Conservation (phyloP, 1,140 invertebrate species). For the Phocides pigmalion region DNA sequence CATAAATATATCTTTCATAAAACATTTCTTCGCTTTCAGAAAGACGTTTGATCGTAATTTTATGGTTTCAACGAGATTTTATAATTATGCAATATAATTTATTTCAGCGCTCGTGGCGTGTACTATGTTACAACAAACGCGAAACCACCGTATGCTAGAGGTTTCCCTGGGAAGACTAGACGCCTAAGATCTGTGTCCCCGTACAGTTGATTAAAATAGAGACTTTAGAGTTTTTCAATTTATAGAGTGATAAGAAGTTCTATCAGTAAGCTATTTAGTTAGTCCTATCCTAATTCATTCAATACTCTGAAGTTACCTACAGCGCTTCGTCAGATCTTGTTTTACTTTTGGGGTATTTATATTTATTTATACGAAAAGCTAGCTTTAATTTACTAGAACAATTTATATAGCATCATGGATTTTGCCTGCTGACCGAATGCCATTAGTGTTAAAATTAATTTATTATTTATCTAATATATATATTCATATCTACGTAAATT, state of each 20-base stretch:
- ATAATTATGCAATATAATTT: background rate
- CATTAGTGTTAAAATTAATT: background rate
- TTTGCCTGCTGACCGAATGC: background rate
- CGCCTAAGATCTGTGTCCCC: constrained; percentile 61
- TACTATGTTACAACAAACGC: constrained; percentile 94
- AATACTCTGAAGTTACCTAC: constrained; percentile 32
- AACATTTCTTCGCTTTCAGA: too few species aligned
- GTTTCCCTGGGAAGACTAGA: constrained; percentile 88
- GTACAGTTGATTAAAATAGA: constrained; percentile 55
- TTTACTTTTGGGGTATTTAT: background rate
- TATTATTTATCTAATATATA: background rate
- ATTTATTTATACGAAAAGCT: constrained; percentile 18
- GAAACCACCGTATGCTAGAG: constrained; percentile 92
- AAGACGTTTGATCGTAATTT: too few species aligned
- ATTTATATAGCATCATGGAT: background rate
- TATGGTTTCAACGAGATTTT: background rate
- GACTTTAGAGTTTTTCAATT: background rate
- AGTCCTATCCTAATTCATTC: constrained; percentile 5
- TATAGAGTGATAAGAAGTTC: background rate
- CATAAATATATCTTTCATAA: too few species aligned
- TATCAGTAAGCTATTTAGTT: background rate
- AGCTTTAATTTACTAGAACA: background rate
- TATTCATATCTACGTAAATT: too few species aligned
- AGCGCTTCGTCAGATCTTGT: constrained; percentile 9
- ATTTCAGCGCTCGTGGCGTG: constrained; percentile 89